Conservation (phyloP, 2,797 vertebrate genomes). For the Micromesistius poutassou region DNA sequence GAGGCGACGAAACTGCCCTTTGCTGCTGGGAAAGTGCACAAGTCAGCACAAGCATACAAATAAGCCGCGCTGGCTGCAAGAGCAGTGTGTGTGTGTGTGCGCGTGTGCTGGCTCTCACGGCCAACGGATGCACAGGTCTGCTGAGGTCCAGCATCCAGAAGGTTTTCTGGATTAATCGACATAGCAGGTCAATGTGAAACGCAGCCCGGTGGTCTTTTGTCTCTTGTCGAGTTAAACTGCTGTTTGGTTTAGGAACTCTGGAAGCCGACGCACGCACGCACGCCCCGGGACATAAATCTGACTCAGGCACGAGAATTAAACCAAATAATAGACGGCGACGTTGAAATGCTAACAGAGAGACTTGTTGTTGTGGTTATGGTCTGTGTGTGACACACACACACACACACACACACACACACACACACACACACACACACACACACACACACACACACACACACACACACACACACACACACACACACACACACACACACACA, state of each 20-base stretch:
- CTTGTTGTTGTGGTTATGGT: not conserved
- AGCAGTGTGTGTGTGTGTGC: not conserved
- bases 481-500: no score
- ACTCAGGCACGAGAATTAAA: slow-evolving; percentile 19
- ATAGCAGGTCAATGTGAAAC: not conserved
- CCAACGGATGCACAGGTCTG: not conserved
- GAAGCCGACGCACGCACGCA: not conserved
- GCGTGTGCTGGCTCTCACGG: not conserved
- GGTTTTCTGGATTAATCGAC: not conserved
- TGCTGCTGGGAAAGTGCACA: slow-evolving; percentile 42
- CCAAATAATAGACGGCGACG: not conserved
- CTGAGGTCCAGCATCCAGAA: slow-evolving; percentile 16
- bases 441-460: no score
- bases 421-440: no score
- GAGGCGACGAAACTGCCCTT: slow-evolving; percentile 29
- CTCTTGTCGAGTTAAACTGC: not conserved
- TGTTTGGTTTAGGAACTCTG: not conserved
- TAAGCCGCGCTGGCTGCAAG: slow-evolving; percentile 23
- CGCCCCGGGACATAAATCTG: not conserved
- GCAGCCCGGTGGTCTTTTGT: not conserved
- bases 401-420: no score
- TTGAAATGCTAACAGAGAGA: not conserved
- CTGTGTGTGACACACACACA: no score
- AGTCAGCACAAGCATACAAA: slow-evolving; percentile 40
- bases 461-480: no score